A percentile compares a stretch with the other conserved stretches of the same genome.
phyloP scores from a whole-genome alignment of 2,113 vertebrate species.

The Pongo abelii region DNA sequence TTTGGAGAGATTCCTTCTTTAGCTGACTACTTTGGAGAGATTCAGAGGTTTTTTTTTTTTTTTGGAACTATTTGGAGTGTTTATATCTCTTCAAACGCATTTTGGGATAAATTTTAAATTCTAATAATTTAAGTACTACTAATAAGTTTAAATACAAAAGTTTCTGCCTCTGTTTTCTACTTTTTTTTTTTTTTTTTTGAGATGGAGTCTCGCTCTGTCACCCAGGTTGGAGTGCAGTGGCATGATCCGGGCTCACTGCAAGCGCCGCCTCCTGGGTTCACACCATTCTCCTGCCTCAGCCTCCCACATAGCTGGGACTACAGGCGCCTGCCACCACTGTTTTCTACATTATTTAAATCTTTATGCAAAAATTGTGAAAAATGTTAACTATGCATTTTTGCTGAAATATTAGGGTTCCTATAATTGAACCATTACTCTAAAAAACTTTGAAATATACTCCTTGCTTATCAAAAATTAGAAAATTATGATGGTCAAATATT shows the following conservation, averaged over 20 bases:
- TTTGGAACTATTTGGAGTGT: background rate
- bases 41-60: background rate
- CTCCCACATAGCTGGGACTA: too few species aligned
- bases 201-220: too few species aligned
- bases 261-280: too few species aligned
- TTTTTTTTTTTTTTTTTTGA: too few species aligned
- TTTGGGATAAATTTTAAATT: background rate
- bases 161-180: background rate
- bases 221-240: too few species aligned
- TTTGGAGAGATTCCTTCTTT: background rate
- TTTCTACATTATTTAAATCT: background rate
- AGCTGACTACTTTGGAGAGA: background rate
- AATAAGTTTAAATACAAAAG: background rate
- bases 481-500: background rate
- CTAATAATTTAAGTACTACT: background rate
- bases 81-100: background rate
- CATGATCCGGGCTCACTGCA: too few species aligned
- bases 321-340: background rate
- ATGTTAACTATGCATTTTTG: background rate
- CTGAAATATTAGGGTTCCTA: background rate
- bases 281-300: too few species aligned
- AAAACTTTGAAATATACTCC: background rate
- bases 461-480: constrained; percentile 3
- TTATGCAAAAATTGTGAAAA: background rate
- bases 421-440: background rate